Base-by-base conservation (phyloP, 2,797 vertebrate species). In the Prionace glauca region DNA sequence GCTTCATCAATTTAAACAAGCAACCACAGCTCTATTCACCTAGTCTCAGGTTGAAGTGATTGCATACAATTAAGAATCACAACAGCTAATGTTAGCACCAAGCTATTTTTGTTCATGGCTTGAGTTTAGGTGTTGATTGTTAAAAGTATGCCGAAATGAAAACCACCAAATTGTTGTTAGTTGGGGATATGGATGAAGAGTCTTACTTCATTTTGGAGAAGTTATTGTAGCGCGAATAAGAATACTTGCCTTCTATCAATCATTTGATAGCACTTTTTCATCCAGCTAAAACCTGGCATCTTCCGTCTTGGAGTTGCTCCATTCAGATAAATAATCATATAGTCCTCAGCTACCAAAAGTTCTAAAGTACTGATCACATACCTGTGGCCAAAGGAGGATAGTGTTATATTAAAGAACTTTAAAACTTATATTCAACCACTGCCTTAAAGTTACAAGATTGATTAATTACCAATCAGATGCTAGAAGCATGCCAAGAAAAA, bases 231-330 rank as follows among this genome's bases (percentile, higher is more conserved):
- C 56, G 92, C 14, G 26, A 50, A 94, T 45, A 24, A 74, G 41
- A 41, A 87, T 62, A 67, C 96, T 95, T 95, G 98, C 99, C 99
- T 97, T 95, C 99, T 98, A 97, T 99, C 99, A 97, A 99, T 99
- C 99, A 99, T 99, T 96, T 99, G 98, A 94, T 99, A 99, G 97
- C 99, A 99, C 96, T 98, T 99, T 97, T 99, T 99, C 96, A 99
- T 98, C 99, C 99, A 99, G 18, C 98, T 98, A 0, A 99, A 97
- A 9, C 99, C 99, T 0, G 99, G 99, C 99, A 99, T 99, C 96
- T 98, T 98, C 96, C 99, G 98, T 97, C 99, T 98, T 95, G 99
- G 99, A 0, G 99, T 99, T 96, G 99, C 99, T 95, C 99, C 99
- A 26, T 99, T 99, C 97, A 99, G 97, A 96, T 99, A 99, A 92